Conservation (phyloP, 2,888 invertebrate genomes). For the Idaea dimidiata region DNA sequence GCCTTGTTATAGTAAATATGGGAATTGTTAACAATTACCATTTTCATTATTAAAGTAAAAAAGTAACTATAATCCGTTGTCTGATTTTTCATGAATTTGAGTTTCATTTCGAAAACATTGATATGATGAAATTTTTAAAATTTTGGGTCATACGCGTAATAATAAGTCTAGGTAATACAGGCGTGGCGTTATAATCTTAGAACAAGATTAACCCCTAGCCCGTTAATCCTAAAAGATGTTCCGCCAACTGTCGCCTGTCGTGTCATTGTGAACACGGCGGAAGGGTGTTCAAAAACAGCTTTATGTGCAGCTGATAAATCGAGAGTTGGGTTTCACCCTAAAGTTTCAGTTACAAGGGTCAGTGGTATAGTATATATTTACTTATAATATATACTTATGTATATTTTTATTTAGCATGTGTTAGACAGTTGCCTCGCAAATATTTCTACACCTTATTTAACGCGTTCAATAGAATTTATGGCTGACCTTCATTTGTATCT, state of each 20-base stretch:
- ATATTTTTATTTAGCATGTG: not conserved
- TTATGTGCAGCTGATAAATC: not conserved
- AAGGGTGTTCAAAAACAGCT: not conserved
- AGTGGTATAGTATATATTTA: not conserved
- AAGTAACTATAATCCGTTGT: no score
- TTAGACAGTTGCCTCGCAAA: not conserved
- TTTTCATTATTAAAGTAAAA: no score
- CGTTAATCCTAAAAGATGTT: not conserved
- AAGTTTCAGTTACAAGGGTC: constrained; percentile 1
- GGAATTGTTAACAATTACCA: no score
- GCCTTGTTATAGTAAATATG: no score
- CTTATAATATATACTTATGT: not conserved
- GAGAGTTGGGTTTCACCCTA: not conserved
- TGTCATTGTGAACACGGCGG: not conserved
- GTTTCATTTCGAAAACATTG: no score
- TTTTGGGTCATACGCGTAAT: no score
- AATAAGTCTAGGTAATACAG: no score
- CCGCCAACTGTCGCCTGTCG: not conserved
- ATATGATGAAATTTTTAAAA: no score
- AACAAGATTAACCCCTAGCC: no score
- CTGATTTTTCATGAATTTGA: no score
- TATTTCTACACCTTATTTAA: not conserved
- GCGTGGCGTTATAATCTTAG: no score
- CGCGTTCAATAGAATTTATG: not conserved
- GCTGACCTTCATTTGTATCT: not conserved